Base-by-base conservation (phyloP, 2,797 vertebrate species). In the Columba guinea region DNA sequence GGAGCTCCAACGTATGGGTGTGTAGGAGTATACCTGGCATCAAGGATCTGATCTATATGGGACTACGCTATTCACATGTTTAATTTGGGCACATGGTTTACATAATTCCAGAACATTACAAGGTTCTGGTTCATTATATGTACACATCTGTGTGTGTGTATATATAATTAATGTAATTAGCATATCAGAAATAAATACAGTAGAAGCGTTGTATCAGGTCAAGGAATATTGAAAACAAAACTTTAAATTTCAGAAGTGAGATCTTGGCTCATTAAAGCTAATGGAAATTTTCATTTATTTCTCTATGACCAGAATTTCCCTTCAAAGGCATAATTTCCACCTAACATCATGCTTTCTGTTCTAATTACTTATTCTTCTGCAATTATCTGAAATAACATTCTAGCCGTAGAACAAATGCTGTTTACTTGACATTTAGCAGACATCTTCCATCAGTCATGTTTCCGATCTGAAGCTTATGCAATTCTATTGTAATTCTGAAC, bases 341-440 rank as follows among this genome's bases (percentile, higher is more conserved):
- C 70, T 75, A 79, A 68, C 26, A 59, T 51, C 28, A 55, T 76
- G 3, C 28, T 90, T 89, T 49, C 75, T 89, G n/a, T 71, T 95
- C 84, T 96, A 85, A 87, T 94, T 95, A 90, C 32, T 80, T 89
- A 87, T 92, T 96, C 73, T 94, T 94, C 85, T 69, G 63, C 67
- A 80, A 71, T 75, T 68, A 63, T 20, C 41, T 13, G 11, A 77
- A 84, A 77, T 89, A 91, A 35, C 88, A 92, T 91, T 94, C 79
- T 71, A 96, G 82, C 48, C 93, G 41, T 68, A n/a, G 13, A 69
- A 55, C 70, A 59, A 91, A 71, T 75, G 52, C 5, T 79, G 77
- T 48, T 96, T 96, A 85, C 55, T 41, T 95, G 94, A 94, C 92
- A 67, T 95, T 96, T 95, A 88, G 44, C 51, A 96, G 79, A 63